Base-by-base conservation (phyloP, 2,888 invertebrate species). In the Dolomedes plantarius region DNA sequence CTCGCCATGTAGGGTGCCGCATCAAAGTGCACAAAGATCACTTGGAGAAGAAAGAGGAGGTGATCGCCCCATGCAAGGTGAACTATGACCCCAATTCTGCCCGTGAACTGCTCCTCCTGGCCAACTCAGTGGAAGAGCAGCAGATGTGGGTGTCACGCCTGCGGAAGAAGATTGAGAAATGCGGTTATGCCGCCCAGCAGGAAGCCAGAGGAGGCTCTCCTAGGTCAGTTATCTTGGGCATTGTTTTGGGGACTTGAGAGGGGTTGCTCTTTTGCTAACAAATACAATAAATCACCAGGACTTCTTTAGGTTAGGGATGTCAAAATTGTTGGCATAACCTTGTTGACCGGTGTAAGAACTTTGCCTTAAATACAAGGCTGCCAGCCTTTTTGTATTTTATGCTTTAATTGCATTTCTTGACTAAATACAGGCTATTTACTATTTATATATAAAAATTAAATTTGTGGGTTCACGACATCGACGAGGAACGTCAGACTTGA, bases 21-120 rank as follows among this genome's bases (percentile, higher is more conserved):
- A 96, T 97, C 91, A 98, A 98, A 93, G 96, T 99, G 91, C 99
- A 99, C 93, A 96, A 97, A 92, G 98, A 99, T 91, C 99, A 99
- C 94, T 94, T 97, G 91, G 95, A 96, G 90, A 95, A 94, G 90
- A 94, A 94, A 90, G 95, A 95, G 91, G 96, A 96, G 91, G 94
- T 94, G 88, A 94, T 98, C 91, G 96, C 97, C 88, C 98, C 98
- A 68, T 99, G 98, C 93, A 98, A 98, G 93, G 94, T 98, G 89
- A 97, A 97, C 92, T 97, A 96, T 90, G 98, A 98, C 93, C 96
- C 97, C 88, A 95, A 95, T 90, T 94, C 94, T 91, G 98, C 98
- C 90, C 96, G 98, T 91, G 98, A 99, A 92, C 93, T 99, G 92
- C 93, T 99, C 89, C 93, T 89, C 7, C 67, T 89, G 27, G 89